Conservation (phyloP, 2,888 invertebrate species). For the Yponomeuta cagnagella region DNA sequence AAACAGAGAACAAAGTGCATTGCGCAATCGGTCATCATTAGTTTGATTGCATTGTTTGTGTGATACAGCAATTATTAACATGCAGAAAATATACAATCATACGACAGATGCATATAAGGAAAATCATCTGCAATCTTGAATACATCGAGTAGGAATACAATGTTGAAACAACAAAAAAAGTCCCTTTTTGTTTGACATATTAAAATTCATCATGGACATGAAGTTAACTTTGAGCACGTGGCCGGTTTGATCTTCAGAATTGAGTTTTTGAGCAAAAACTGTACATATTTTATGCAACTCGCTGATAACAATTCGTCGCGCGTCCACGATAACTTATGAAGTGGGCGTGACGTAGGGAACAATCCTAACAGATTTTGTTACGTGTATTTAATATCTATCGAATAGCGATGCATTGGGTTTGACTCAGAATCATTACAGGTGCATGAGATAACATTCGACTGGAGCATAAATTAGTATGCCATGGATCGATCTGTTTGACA, state of each 20-base stretch:
- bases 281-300: not conserved
- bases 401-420: not conserved
- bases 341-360: not conserved
- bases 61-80: slow-evolving; percentile 31
- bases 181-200: not conserved
- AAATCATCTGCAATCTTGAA: slow-evolving; percentile 2
- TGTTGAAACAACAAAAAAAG: not conserved
- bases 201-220: not conserved
- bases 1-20: slow-evolving; percentile 23
- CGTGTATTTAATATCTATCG: too few relatives aligned
- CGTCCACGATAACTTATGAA: not conserved
- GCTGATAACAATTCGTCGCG: slow-evolving; percentile 1
- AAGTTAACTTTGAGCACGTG: not conserved
- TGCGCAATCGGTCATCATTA: slow-evolving; percentile 55
- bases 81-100: slow-evolving; percentile 23
- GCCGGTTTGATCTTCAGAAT: not conserved
- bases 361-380: too few relatives aligned
- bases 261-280: not conserved
- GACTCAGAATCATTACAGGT: slow-evolving; percentile 50
- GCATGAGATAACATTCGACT: not conserved
- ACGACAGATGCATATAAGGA: slow-evolving; percentile 9
- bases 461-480: slow-evolving; percentile 61
- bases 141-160: not conserved
- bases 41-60: slow-evolving; percentile 36
- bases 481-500: slow-evolving; percentile 22